phyloP scores from a whole-genome alignment of 1,140 invertebrate genomes.

The Lordiphosa clarofinis region DNA sequence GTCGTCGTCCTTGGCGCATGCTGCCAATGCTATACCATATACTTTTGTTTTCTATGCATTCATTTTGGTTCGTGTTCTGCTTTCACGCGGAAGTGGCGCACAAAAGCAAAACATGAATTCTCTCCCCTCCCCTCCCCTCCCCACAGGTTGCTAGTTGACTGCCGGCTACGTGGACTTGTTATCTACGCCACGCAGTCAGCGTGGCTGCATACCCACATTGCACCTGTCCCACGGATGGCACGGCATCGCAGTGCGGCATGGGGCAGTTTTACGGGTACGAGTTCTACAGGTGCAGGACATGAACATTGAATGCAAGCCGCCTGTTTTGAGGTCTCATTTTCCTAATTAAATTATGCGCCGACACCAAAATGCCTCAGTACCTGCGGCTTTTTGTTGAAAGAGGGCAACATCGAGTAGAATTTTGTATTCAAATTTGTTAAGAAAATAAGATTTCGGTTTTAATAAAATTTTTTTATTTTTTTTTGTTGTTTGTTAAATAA shows the following conservation, averaged over 20 bases:
- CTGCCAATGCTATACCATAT: conserved; percentile 6
- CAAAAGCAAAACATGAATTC: conserved; percentile 9
- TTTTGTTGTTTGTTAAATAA: no score
- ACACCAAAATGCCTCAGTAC: conserved; percentile 25
- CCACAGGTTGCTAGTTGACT: conserved; percentile 5
- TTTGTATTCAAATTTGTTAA: no score
- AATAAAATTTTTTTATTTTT: no score
- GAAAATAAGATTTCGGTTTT: no score
- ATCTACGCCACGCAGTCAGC: conserved; percentile 59
- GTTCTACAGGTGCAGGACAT: conserved; percentile 22
- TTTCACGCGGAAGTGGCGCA: conserved; percentile 11
- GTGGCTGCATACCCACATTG: conserved; percentile 29
- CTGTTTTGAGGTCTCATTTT: conserved; percentile 75
- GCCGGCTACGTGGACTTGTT: conserved; percentile 38
- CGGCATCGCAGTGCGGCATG: conserved; percentile 18
- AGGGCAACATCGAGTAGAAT: no score
- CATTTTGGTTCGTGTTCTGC: conserved; percentile 47
- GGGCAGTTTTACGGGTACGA: conserved; percentile 13
- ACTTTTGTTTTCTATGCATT: conserved; percentile 59
- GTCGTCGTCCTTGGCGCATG: conserved; percentile 39
- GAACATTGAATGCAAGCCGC: conserved; percentile 51
- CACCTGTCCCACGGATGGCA: conserved; percentile 33
- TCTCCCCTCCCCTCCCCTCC: conserved; percentile 19
- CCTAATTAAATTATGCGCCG: conserved; percentile 75
- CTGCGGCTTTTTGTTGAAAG: no score